Evolutionary conservation across 2,888 invertebrate genomes (phyloP), one percentile per base, ranked within the genome.

Genomic region (Rhabditophanes sp.): DNA sequence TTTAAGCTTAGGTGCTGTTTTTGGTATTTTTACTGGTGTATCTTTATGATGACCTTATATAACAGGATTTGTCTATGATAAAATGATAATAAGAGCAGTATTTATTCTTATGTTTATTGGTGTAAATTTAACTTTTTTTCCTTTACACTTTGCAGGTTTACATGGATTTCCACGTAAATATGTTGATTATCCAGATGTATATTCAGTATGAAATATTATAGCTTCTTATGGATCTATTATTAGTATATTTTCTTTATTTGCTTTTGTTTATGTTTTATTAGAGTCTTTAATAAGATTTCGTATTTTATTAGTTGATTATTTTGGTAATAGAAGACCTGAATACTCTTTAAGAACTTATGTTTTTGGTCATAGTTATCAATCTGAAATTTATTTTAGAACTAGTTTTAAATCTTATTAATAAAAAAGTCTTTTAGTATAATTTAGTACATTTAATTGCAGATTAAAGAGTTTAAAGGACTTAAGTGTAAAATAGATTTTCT

Each of bases 101-200:
- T 79, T 80, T 72, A 35, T 72, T 52, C 62, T 70, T 44, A 78
- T 78, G 73, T 79, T 79, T 72, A 65, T 78, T 53, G 78, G 78
- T 39, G 78, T 80, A 50, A 80, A 79, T 70, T 62, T 78, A 72
- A 79, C 78, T 1, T 77, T 80, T 67, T 79, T 80, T n/a, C 78
- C 79, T 0, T 77, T 78, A 73, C 78, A 80, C 69, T 79, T 80
- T 54, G 65, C 77, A 67, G 77, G 77, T 32, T 63, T 77, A 68
- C 72, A 71, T 18, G 76, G 77, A 0, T 78, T 79, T 68, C 79
- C 78, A 28, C 78, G 79, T 36, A 78, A 79, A 41, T 78, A 78
- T 32, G 75, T 77, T 3, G 77, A 78, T 65, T 79, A 78, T 33
- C 76, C 77, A 1, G 77, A 78, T 66, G 68, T 70, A 15, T 78